Conservation (phyloP, 2,888 invertebrate species). For the Tinea trinotella region DNA sequence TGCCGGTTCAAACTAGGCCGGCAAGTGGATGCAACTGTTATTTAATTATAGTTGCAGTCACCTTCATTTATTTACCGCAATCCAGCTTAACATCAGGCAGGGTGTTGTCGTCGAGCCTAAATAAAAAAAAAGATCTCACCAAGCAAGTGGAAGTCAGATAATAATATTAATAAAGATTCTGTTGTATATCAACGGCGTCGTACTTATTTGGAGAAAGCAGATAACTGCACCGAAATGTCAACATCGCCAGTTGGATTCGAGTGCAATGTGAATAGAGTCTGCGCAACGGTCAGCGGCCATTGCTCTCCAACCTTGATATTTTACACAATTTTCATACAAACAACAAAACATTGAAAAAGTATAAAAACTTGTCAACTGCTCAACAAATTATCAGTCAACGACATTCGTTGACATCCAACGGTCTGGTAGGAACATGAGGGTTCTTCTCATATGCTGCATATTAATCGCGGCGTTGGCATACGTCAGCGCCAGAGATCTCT, state of each 20-base stretch:
- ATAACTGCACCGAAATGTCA: slow-evolving; percentile 9
- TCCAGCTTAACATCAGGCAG: no score
- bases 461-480: slow-evolving; percentile 64
- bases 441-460: slow-evolving; percentile 51
- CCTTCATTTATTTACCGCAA: no score
- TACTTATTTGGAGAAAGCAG: slow-evolving; percentile 2
- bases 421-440: slow-evolving; percentile 45
- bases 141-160: no score
- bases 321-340: slow-evolving; percentile 64
- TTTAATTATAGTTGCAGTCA: no score
- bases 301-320: slow-evolving; percentile 57
- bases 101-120: no score
- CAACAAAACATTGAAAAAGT: slow-evolving; percentile 44
- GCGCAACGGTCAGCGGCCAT: slow-evolving; percentile 47
- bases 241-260: slow-evolving; percentile 2
- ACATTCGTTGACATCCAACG: slow-evolving; percentile 27
- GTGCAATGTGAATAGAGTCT: slow-evolving; percentile 24
- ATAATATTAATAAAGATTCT: no score
- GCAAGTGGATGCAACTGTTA: no score
- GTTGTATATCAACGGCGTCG: no score
- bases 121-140: no score
- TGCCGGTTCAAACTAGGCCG: no score
- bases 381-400: slow-evolving; percentile 36
- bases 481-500: slow-evolving; percentile 65
- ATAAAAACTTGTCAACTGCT: slow-evolving; percentile 52